These are phyloP conservation scores for Orchesella flavescens DNA, from an alignment of 2,888 invertebrate genomes.

Conservation along the genomic window DNA sequence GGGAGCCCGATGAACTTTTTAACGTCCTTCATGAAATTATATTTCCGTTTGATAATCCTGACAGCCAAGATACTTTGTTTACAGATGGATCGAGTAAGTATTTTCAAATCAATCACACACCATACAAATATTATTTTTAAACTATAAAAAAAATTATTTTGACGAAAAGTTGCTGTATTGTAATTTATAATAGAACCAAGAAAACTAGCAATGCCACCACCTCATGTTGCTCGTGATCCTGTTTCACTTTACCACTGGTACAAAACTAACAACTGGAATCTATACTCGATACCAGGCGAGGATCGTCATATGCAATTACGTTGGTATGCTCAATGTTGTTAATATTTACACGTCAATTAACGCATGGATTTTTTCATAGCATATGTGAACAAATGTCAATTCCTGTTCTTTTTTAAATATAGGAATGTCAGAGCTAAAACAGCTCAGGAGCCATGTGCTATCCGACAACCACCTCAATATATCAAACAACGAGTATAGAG, in stretches of 20 bases:
- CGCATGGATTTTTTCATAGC: neutral
- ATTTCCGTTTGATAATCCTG: slow-evolving; percentile 1
- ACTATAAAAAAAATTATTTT: too few relatives aligned
- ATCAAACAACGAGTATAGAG: neutral
- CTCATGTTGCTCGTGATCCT: slow-evolving; percentile 65
- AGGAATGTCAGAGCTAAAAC: slow-evolving; percentile 63
- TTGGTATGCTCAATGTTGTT: slow-evolving; percentile 58
- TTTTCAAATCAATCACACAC: too few relatives aligned
- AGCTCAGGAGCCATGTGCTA: slow-evolving; percentile 50
- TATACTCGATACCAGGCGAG: slow-evolving; percentile 69
- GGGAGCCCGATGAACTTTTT: slow-evolving; percentile 25
- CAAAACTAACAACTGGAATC: slow-evolving; percentile 68
- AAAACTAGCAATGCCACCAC: slow-evolving; percentile 18
- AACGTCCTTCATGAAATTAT: slow-evolving; percentile 20
- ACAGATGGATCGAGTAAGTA: neutral
- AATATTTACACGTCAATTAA: neutral
- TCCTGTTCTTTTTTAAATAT: neutral
- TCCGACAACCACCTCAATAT: neutral
- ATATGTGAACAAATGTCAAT: neutral
- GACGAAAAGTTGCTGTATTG: too few relatives aligned
- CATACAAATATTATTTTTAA: too few relatives aligned
- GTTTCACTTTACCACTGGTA: slow-evolving; percentile 70
- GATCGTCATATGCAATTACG: slow-evolving; percentile 70
- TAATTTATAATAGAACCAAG: slow-evolving; percentile 14
- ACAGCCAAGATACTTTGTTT: neutral